phyloP scores from a whole-genome alignment of 2,888 invertebrate species.

The Mythimna ferrago region DNA sequence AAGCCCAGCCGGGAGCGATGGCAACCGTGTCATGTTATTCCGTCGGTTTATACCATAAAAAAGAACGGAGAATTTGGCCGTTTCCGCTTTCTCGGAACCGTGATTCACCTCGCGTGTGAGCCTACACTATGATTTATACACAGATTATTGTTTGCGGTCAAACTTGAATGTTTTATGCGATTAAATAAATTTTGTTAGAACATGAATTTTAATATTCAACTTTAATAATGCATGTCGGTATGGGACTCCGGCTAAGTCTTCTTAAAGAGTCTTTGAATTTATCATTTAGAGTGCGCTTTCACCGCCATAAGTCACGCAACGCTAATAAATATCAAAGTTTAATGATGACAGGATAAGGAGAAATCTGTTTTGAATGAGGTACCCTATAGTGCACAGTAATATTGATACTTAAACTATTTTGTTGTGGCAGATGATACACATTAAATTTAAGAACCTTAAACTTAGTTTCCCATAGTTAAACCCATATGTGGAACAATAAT shows the following conservation, averaged over 20 bases:
- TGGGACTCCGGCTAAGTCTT: conserved; percentile 70
- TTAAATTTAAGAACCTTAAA: conserved; percentile 8
- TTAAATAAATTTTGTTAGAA: conserved; percentile 78
- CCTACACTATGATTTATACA: conserved; percentile 83
- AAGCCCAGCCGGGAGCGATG: conserved; percentile 66
- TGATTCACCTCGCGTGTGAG: conserved; percentile 88
- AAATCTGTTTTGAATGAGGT: conserved; percentile 57
- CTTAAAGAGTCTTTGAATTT: conserved; percentile 79
- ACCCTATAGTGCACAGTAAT: conserved; percentile 30
- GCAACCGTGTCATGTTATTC: conserved; percentile 75
- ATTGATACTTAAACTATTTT: conserved; percentile 35
- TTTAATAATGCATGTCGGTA: conserved; percentile 72
- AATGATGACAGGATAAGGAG: conserved; percentile 64
- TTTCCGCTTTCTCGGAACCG: conserved; percentile 89
- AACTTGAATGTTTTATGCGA: conserved; percentile 77
- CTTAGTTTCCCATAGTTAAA: conserved; percentile 29
- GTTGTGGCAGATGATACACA: conserved; percentile 1
- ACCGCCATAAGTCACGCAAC: conserved; percentile 83
- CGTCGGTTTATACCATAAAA: conserved; percentile 82
- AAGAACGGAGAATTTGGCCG: conserved; percentile 85
- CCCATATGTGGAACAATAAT: conserved; percentile 23
- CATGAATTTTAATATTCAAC: conserved; percentile 78
- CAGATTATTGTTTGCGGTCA: conserved; percentile 83
- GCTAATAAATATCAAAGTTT: conserved; percentile 71
- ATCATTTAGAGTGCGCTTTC: conserved; percentile 82